Base-by-base conservation (phyloP, 92 coral and sea anemone genomes). In the Siderastrea radians region DNA sequence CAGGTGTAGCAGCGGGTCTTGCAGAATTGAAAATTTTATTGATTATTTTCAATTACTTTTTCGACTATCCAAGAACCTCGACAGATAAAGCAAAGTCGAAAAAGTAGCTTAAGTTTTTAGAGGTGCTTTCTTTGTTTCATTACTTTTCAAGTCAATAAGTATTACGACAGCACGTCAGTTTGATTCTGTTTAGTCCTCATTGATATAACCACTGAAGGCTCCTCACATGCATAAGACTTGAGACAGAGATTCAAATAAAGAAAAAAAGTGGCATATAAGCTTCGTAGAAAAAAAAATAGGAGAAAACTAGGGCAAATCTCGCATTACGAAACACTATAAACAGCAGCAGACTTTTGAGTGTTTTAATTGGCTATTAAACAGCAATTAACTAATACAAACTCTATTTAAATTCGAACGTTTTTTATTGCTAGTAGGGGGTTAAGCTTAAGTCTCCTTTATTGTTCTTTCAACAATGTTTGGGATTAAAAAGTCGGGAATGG, bases 381-480 rank as follows among this genome's bases (percentile, higher is more conserved):
- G 59, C 55, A 57, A 70, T 70, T 58, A 57, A 55, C 47, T 54
- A 11, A 43, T 2, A 69, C 8, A 45, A 69, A 57, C 38, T 26
- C 38, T 26, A 26, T 49, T 69, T 26, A n/a, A 64, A 79, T 46
- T 61, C 15, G 49, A 55, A 69, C 16, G 3, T 67, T 68, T 69
- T 68, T 68, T 15, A 72, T 82, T 82, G 69, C 43, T 45, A 70
- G 68, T 14, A 68, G 66, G 78, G 86, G 78, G 49, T 57, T 10
- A 82, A 59, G 70, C 58, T 54, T 43, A 81, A 55, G 53, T 6
- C 75, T 67, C 68, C 77, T 45, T 16, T 16, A 53, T 54, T 66
- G 55, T 80, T 14, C 52, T 80, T 44, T 68, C 54, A 7, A 53
- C 50, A 3, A 44, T 66, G 59, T 50, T 8, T 14, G 68, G 13